Base-by-base conservation (phyloP, 1,140 invertebrate species). In the Asbolus verrucosus region DNA sequence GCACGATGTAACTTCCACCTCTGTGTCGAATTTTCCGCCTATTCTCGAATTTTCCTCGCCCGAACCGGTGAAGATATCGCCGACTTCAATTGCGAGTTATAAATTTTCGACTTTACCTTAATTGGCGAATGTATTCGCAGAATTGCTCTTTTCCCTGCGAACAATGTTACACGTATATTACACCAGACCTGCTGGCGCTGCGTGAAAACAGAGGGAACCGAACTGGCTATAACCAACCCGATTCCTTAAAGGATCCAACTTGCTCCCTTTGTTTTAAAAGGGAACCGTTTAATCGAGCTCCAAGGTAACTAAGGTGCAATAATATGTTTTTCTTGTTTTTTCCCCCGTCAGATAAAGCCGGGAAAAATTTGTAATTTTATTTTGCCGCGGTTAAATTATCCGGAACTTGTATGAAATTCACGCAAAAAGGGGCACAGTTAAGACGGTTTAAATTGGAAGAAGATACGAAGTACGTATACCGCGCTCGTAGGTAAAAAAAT, bases 101-200 rank as follows among this genome's bases (percentile, higher is more conserved):
- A 74, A 74, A 74, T 71, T 71, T 67, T 69, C 69, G 60, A 71
- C 65, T 72, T 62, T 63, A 71, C 69, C 69, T 73, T 73, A 73
- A 73, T 73, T 73, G 69, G 67, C 27, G 24, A 68, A 63, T 71
- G 69, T 71, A 73, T 73, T 73, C 65, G 13, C 50, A 61, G 38
- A 65, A 71, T 66, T 71, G 62, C 41, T 54, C 11, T 65, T 60
- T 59, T 71, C 63, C 19, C 14, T 61, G 21, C 18, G 54, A 39
- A 63, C 11, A 39, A 19, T 39, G 3, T 27, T 4, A 27, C 24
- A 27, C 24, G 24, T 27, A 27, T 31, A 14, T 11, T 46, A 33
- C 43, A 15, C 54, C 16, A 5, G n/a, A 19, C 38, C 33, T 68
- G 39, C 60, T 24, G 27, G 46, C 66, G 11, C 8, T n/a, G 13